Evolutionary conservation across 1,140 invertebrate genomes (phyloP).

Genomic region (Scaptodrosophila lebanonensis): DNA sequence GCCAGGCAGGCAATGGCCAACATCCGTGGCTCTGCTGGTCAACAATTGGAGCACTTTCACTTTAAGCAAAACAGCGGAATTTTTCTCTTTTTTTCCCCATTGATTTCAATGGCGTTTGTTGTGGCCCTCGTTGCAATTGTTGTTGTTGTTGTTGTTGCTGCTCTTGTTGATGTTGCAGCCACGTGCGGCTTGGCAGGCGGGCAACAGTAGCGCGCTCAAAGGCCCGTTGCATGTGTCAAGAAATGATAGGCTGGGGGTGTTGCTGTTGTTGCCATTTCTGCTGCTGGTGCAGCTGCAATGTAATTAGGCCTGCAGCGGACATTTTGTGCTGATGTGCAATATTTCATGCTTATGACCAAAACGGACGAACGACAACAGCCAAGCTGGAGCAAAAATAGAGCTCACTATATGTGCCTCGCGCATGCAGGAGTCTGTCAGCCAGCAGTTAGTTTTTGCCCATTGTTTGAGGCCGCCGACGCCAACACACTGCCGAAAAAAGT

Average conservation of each 20-base stretch:
- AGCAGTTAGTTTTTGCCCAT: constrained; percentile 64
- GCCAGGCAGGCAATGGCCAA: not conserved
- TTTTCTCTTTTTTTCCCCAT: constrained; percentile 56
- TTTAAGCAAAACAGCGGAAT: constrained; percentile 56
- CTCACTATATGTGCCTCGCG: no score
- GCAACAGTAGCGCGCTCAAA: constrained; percentile 45
- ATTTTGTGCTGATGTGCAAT: constrained; percentile 52
- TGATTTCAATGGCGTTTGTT: constrained; percentile 2
- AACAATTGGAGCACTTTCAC: constrained; percentile 72
- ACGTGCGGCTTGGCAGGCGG: constrained; percentile 11
- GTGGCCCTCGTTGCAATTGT: constrained; percentile 17
- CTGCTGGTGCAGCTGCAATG: constrained; percentile 54
- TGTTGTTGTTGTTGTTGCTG: constrained; percentile 22
- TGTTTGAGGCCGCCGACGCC: constrained; percentile 45
- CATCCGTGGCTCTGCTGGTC: constrained; percentile 4
- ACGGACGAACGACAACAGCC: constrained; percentile 6
- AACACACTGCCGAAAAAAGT: constrained; percentile 4
- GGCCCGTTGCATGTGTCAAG: constrained; percentile 59
- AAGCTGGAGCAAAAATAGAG: constrained; percentile 8
- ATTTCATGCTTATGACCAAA: constrained; percentile 70
- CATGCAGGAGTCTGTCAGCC: constrained; percentile 59
- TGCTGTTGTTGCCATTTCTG: constrained; percentile 12
- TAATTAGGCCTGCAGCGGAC: constrained; percentile 69
- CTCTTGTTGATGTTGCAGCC: constrained; percentile 16
- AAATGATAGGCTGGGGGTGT: constrained; percentile 54